phyloP scores from a whole-genome alignment of 2,888 invertebrate genomes.

The Hemicrepidius hirtus region DNA sequence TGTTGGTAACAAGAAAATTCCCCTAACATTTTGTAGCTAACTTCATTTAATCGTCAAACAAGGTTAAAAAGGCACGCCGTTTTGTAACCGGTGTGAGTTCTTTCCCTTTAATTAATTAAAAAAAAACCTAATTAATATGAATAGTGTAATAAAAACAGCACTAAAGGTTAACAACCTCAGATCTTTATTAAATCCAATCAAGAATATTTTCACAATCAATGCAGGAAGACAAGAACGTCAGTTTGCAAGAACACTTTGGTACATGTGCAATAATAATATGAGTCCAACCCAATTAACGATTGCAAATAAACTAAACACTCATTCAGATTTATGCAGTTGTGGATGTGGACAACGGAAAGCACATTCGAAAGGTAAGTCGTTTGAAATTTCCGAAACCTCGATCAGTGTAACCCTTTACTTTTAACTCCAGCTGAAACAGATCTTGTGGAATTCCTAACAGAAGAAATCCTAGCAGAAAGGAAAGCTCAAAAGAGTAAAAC shows the following conservation, averaged over 20 bases:
- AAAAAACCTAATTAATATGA: constrained; percentile 76
- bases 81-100: neutral
- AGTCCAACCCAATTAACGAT: constrained; percentile 55
- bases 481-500: constrained; percentile 86
- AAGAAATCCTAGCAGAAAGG: constrained; percentile 94
- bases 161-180: constrained; percentile 70
- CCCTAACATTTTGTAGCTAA: neutral
- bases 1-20: no score
- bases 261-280: constrained; percentile 75
- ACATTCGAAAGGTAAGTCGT: constrained; percentile 58
- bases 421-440: constrained; percentile 92
- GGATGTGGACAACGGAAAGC: constrained; percentile 78
- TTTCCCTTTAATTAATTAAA: neutral
- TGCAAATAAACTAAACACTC: constrained; percentile 72
- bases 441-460: constrained; percentile 91
- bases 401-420: neutral
- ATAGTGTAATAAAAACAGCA: constrained; percentile 79
- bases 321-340: constrained; percentile 80
- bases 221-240: constrained; percentile 75
- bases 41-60: neutral
- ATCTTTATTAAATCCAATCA: constrained; percentile 64
- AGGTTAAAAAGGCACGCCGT: constrained; percentile 24
- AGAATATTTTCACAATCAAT: constrained; percentile 61
- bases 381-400: no score
- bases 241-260: constrained; percentile 83